A percentile compares a stretch with the other conserved stretches of the same genome.
Evolutionary conservation across 2,888 invertebrate species (phyloP).

Genomic region (Megastigmus dorsalis): DNA sequence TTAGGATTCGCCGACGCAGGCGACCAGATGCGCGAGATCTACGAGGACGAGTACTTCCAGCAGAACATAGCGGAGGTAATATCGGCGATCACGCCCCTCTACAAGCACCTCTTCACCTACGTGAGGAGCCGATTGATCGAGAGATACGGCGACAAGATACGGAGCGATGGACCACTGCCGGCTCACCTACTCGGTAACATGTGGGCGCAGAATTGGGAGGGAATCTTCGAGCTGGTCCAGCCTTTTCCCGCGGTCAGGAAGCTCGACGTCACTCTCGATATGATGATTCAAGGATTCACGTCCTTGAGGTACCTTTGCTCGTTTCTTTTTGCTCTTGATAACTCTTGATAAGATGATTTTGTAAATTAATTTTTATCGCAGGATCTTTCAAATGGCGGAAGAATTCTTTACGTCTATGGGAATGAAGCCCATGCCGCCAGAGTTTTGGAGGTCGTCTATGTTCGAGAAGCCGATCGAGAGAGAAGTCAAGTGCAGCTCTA

Average conservation of each 20-base stretch:
- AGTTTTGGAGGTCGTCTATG: constrained; percentile 90
- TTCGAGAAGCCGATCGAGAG: constrained; percentile 84
- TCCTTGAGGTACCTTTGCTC: constrained; percentile 78
- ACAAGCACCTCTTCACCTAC: constrained; percentile 89
- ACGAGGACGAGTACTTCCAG: constrained; percentile 83
- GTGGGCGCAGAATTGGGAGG: constrained; percentile 90
- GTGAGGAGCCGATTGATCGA: constrained; percentile 82
- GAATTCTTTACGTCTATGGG: constrained; percentile 89
- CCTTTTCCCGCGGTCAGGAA: constrained; percentile 84
- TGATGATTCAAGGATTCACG: constrained; percentile 85
- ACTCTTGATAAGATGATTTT: background rate
- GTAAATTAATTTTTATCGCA: constrained; percentile 65
- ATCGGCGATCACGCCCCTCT: constrained; percentile 78
- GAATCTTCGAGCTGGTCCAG: constrained; percentile 83
- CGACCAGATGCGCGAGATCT: constrained; percentile 85
- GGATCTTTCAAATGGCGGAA: constrained; percentile 89
- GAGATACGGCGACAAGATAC: constrained; percentile 79
- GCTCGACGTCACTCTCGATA: constrained; percentile 85
- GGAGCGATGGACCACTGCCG: constrained; percentile 86
- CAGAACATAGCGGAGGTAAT: constrained; percentile 77
- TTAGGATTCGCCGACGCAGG: constrained; percentile 87
- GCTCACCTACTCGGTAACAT: constrained; percentile 90
- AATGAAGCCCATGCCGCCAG: constrained; percentile 85
- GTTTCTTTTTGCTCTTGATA: background rate
- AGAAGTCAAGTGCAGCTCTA: constrained; percentile 84